Base-by-base conservation (phyloP, 2,888 invertebrate species). In the Stenotaenia linearis region DNA sequence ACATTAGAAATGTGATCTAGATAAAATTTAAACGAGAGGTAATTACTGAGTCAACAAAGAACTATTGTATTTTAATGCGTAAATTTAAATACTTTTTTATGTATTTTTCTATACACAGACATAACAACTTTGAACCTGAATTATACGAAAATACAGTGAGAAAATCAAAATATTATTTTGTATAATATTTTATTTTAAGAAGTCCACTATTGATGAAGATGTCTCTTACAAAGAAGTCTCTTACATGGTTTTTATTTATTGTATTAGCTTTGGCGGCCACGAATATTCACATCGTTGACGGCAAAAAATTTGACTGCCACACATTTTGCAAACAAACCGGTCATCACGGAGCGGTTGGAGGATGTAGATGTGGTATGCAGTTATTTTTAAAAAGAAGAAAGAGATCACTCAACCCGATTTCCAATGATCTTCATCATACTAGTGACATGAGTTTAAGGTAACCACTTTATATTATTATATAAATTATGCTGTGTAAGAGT, bases 331-430 rank as follows among this genome's bases (percentile, higher is more conserved):
- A 82, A 21, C 80, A 81, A 45, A 84, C 84, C 0, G 83, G 83
- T 30, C 84, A 83, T 80, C 83, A 82, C 78, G 84, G 84, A 35
- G 82, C 81, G 81, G 82, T 84, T 23, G 84, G 84, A 56, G 84
- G 84, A 30, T 84, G 84, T 79, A 81, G 84, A 35, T 84, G 84
- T 80, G 83, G 83, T 79, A 84, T 84, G 80, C 84, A 84, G 10
- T 81, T 84, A 28, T 84, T 84, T 81, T n/a, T n/a, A n/a, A 82
- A 83, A 1, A 81, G 82, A 40, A 84, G 32, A 32, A 32, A 84
- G 80, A 81, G 84, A 74, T 50, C 76, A 56, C 61, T 61, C 61
- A 61, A 28, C 15, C 25, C 61, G 61, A 12, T 12, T 25, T 61
- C 23, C 61, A 23, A 9, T 25, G 28, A 61, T 28, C 45, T n/a